Base-by-base conservation (phyloP, 2,888 invertebrate species). In the Drosophila helvetica region DNA sequence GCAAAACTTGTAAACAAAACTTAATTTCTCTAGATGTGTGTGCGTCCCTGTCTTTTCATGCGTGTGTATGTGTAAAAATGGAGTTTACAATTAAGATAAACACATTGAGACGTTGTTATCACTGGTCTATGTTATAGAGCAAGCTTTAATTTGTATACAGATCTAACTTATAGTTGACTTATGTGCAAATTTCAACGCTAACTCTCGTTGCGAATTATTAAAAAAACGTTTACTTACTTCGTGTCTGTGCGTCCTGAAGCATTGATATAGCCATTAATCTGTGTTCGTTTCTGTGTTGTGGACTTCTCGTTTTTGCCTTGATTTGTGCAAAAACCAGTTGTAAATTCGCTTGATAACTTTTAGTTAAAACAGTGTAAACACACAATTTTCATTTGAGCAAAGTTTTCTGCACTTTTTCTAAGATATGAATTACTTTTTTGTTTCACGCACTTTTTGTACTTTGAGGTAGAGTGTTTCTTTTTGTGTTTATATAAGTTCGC, bases 171-270 rank as follows among this genome's bases (percentile, higher is more conserved):
- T 38, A n/a, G 38, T n/a, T 6, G 6, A 38, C n/a, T 38, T 38
- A 7, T n/a, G 38, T 38, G 38, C 2, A 38, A n/a, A 15, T n/a
- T n/a, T 38, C 0, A 38, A 38, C n/a, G 38, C n/a, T 38, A 1
- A n/a, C 12, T 38, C 3, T 38, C 5, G 5, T 12, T 18, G 22
- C 43, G 7, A 27, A 18, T 7, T 7, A 33, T 56, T 5, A 30
- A 25, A 3, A 19, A 33, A 18, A 8, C 3, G 2, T 25, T 17
- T 78, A 87, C 90, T 86, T 90, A 91, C 91, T 91, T 90, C 92
- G 89, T 78, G 90, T 91, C 82, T 92, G 92, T 46, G 92, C 92
- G 88, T 92, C 92, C 85, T 92, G 92, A 38, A 92, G 77, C 87
- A 92, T 71, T 61, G 92, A 92, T 65, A 92, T 90, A 59, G 92